Base-by-base conservation (phyloP, 2,888 invertebrate genomes). In the Drosophila ustulata region DNA sequence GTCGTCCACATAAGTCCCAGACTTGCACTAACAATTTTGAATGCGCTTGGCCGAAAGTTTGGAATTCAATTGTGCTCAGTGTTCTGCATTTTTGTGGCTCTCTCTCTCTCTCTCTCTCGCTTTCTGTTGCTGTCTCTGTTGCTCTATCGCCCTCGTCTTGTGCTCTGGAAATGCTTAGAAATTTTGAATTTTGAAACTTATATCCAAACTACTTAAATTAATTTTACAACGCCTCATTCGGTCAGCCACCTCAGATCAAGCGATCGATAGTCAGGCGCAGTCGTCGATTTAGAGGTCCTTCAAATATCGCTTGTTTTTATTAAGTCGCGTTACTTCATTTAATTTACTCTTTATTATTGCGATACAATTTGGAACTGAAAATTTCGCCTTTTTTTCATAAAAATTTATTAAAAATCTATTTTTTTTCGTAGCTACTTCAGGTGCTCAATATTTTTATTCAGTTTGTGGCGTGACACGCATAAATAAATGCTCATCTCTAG, bases 221-320 rank as follows among this genome's bases (percentile, higher is more conserved):
- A 9, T 11, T 13, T 46, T 43, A 28, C 50, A 25, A 6, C 18
- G 34, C 39, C n/a, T 43, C 41, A 9, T 28, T 7, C 11, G 1
- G 28, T 18, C 28, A 11, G 71, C 55, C 71, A 26, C 7, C 71
- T 69, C 6, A 25, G 71, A 71, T 61, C 46, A 18, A 18, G 18
- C 18, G 32, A 6, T 11, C 13, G 51, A 9, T 6, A 18, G n/a
- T 2, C 30, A 30, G 6, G 30, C 30, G 30, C 1, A 18, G 18
- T 18, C 18, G 18, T 18, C 18, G 18, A 18, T 18, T 18, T 18
- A 18, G 18, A 18, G 18, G 18, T 18, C 18, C 18, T 18, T 18
- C 18, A 18, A 1, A 18, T 18, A 2, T 18, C 18, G 18, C 18
- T 18, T 18, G 2, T 18, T 2, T 18, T 18, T 18, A 18, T 18